Conservation (phyloP, 2,797 vertebrate genomes). For the Hemibagrus guttatus region DNA sequence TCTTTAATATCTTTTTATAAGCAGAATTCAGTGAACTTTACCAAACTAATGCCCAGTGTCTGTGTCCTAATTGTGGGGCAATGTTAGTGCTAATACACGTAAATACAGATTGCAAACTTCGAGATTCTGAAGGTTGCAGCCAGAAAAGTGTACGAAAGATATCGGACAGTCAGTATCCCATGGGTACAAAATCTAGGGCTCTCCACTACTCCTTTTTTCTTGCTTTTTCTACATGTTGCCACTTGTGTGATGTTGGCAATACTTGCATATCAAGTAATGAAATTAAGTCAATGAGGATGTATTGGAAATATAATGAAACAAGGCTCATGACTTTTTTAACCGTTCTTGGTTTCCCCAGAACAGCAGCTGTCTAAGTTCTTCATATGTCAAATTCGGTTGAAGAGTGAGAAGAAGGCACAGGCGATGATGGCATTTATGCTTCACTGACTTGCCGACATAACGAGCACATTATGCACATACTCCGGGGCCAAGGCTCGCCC, state of each 20-base stretch:
- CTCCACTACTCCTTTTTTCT: background rate
- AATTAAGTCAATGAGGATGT: background rate
- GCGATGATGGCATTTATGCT: constrained; percentile 58
- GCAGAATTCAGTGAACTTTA: background rate
- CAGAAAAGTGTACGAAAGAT: background rate
- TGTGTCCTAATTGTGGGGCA: background rate
- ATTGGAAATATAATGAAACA: constrained; percentile 18
- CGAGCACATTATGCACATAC: constrained; percentile 56
- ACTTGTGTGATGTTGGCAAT: background rate
- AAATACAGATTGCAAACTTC: background rate
- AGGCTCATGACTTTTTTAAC: constrained; percentile 51
- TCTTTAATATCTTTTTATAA: background rate
- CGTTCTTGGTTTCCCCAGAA: constrained; percentile 46
- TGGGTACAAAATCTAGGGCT: background rate
- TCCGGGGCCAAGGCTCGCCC: constrained; percentile 40
- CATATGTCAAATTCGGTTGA: constrained; percentile 54
- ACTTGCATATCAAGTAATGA: background rate
- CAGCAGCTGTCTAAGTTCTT: constrained; percentile 42
- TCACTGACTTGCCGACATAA: constrained; percentile 54
- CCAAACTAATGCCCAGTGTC: background rate
- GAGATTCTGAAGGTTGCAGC: background rate
- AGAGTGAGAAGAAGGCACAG: constrained; percentile 45
- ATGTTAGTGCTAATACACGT: background rate
- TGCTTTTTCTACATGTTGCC: background rate
- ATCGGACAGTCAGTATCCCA: background rate